Base-by-base conservation (phyloP, 1,140 invertebrate genomes). In the Caenorhabditis tropicalis region DNA sequence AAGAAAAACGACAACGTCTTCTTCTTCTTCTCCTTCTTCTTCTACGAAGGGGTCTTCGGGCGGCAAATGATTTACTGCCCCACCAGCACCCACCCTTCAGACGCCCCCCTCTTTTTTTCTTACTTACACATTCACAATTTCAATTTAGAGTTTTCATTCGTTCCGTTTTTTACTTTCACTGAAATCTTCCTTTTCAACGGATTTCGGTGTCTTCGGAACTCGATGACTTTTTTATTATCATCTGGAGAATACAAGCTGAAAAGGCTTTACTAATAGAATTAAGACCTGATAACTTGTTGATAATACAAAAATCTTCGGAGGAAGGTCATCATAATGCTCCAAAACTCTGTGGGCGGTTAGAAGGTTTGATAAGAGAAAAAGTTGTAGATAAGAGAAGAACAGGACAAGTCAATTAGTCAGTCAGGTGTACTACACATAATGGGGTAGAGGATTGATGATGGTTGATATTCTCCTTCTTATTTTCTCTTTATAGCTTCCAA, bases 21-120 rank as follows among this genome's bases (percentile, higher is more conserved):
- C 65, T 43, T 74, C 24, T 56, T 51, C 39, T 43, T 43, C n/a
- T n/a, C n/a, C 39, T 51, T 51, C 48, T 15, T 51, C 48, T 51
- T 51, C 48, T 51, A 27, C 21, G 53, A 56, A 43, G 36, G 36
- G 65, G 65, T 74, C 65, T 74, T 74, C 65, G 65, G 65, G 65
- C 65, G 65, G 65, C 65, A 74, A 74, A 74, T 74, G 65, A 74
- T 74, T 74, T 74, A 74, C 65, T 74, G 65, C 65, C 65, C 65
- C 65, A 74, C 65, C 65, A 65, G 29, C 58, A 65, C 58, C 58
- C 58, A 24, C 65, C 36, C 65, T n/a, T 43, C n/a, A 19, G 15
- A 65, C 29, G 6, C 6, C 16, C 49, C 19, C 49, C 49, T n/a
- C 16, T 65, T 65, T 36, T 36, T 24, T 43, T 24, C 65, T 10